Evolutionary conservation across 2,888 invertebrate species (phyloP), one percentile per base, ranked within the genome.

Genomic region (Pycnomerus fuliginosus): DNA sequence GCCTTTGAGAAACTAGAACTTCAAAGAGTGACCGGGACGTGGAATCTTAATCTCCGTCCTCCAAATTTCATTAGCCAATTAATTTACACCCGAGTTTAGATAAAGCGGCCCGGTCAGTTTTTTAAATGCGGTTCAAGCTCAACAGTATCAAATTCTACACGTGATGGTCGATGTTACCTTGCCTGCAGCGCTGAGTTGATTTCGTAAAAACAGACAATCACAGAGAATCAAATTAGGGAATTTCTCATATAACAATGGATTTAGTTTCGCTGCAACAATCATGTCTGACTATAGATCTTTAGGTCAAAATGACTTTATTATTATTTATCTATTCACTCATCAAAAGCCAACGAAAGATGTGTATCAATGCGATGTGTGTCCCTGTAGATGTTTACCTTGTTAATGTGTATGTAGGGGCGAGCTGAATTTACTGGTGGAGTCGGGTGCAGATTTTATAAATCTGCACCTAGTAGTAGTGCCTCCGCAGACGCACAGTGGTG

Each of bases 61-160:
- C 52, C 58, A 61, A 62, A 64, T 63, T 61, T 61, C 61, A 63
- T 62, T 62, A 58, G 52, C 52, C 51, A 56, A 57, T 60, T 60
- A 61, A 61, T 61, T 63, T 58, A 59, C 60, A 50, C 50, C 36
- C 36, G 31, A 35, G 25, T 31, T 46, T 40, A 36, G 36, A 35
- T 35, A 35, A 35, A 43, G 36, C 43, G 29, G 3, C 10, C 12
- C 20, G 33, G 40, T 20, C 30, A 16, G n/a, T 39, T 37, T 37
- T 37, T 24, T 5, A n/a, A n/a, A n/a, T n/a, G n/a, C n/a, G n/a
- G n/a, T n/a, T n/a, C n/a, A n/a, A n/a, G n/a, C n/a, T n/a, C n/a
- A n/a, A n/a, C n/a, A n/a, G n/a, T n/a, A n/a, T n/a, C n/a, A n/a
- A n/a, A n/a, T n/a, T n/a, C n/a, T n/a, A n/a, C n/a, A n/a, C n/a